Evolutionary conservation across 2,888 invertebrate genomes (phyloP).

Genomic region (Eudasyphora cyanicolor): DNA sequence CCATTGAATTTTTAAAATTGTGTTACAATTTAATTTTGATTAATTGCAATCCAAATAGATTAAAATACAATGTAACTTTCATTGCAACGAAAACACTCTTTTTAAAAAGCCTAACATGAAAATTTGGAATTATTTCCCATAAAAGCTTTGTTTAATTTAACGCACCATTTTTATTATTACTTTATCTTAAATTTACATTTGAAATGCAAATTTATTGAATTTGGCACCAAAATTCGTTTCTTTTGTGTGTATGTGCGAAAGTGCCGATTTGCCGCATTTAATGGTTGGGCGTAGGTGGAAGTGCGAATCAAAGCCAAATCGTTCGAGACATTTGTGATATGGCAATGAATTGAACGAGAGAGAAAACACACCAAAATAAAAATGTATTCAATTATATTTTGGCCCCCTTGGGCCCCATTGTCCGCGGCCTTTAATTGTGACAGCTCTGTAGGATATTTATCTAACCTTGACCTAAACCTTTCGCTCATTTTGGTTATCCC

Average conservation of each 20-base stretch:
- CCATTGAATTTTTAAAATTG: slow-evolving; percentile 43
- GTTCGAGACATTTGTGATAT: slow-evolving; percentile 39
- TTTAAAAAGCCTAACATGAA: background rate
- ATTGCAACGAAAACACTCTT: background rate
- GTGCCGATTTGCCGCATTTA: background rate
- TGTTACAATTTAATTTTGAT: slow-evolving; percentile 37
- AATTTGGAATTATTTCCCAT: background rate
- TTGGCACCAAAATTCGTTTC: slow-evolving; percentile 11
- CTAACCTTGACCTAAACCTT: slow-evolving; percentile 34
- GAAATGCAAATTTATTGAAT: background rate
- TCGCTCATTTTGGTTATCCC: background rate
- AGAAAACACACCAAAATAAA: background rate
- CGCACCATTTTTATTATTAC: background rate
- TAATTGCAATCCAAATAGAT: background rate
- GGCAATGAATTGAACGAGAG: slow-evolving; percentile 43
- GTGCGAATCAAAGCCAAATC: slow-evolving; percentile 34
- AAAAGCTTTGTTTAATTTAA: background rate
- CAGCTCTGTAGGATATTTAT: background rate
- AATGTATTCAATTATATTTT: background rate
- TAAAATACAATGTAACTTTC: slow-evolving; percentile 1
- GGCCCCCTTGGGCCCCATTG: background rate
- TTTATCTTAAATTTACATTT: background rate
- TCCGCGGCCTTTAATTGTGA: background rate
- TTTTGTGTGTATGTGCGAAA: background rate
- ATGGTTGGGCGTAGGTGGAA: slow-evolving; percentile 52